phyloP scores from a whole-genome alignment of 37 sponge, comb jelly and placozoan genomes.

The Oscarella lobularis region DNA sequence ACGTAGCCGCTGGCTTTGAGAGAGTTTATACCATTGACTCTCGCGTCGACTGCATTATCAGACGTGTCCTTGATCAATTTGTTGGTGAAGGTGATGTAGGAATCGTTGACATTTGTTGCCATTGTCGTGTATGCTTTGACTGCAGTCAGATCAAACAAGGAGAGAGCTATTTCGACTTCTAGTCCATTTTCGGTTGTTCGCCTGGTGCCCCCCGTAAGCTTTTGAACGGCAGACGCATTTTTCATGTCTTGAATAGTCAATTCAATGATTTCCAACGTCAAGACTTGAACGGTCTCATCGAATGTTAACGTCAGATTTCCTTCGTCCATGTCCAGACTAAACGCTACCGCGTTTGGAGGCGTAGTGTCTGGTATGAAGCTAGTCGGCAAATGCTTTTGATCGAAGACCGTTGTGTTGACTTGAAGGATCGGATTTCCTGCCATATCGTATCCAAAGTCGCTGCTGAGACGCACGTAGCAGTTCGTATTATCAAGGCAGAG shows the following conservation, averaged over 20 bases:
- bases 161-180: constrained; percentile 30
- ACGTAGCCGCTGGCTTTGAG: background rate
- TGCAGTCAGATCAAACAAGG: constrained; percentile 25
- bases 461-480: constrained; percentile 30
- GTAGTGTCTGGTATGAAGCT: constrained; percentile 20
- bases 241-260: constrained; percentile 60
- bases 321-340: constrained; percentile 48
- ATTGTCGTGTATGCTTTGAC: constrained; percentile 33
- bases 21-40: background rate
- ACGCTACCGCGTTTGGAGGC: constrained; percentile 31
- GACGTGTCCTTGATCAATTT: constrained; percentile 42
- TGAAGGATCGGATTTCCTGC: constrained; percentile 26
- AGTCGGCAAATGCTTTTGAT: background rate
- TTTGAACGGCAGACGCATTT: constrained; percentile 26
- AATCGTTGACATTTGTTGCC: constrained; percentile 32
- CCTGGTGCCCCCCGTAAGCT: background rate
- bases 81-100: constrained; percentile 39
- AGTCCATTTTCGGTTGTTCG: background rate
- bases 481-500: constrained; percentile 40
- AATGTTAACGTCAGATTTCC: constrained; percentile 54
- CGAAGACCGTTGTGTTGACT: background rate
- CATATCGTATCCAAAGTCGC: constrained; percentile 32
- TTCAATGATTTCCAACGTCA: constrained; percentile 34
- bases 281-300: constrained; percentile 61
- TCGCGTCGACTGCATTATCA: background rate